Evolutionary conservation across 2,113 vertebrate species (phyloP), one percentile per base, ranked within the genome.

Genomic region (Nerophis lumbriciformis): DNA sequence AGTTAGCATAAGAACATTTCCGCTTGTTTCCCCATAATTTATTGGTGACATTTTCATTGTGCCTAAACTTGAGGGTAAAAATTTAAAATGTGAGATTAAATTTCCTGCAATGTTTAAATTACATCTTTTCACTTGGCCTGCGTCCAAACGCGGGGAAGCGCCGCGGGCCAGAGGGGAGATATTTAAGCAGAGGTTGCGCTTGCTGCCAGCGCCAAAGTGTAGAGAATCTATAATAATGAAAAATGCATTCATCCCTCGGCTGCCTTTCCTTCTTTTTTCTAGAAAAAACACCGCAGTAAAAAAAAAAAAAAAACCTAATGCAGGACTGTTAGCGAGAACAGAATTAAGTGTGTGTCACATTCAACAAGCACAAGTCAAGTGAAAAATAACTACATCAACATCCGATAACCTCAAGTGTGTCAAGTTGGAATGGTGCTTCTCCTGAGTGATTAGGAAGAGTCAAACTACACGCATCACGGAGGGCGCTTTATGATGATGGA

Each of bases 61-160:
- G 93, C 91, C 83, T 93, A 94, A 94, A 95, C 91, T 94, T 94
- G 92, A 93, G 72, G 68, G 50, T 65, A 82, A 93, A 94, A 94
- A 95, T 94, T 83, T 92, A 93, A 97, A 95, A 94, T 93, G 91
- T 92, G 93, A 95, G 92, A 95, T 97, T 95, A 95, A 94, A 96
- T 98, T 98, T 95, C 93, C 93, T 94, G 93, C 94, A 93, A 97
- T 95, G 92, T 96, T 95, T 93, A 95, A 95, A 94, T 94, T 92
- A 93, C 93, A 93, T 28, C 28, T 92, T 93, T 93, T 87, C 88
- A 89, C 87, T 93, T 96, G 94, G 95, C 93, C 90, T 81, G 82
- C 88, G 87, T 94, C 94, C 95, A 95, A 92, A 88, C 78, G 88
- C 85, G 83, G 89, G 82, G 87, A 90, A 93, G 92, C 87, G 92